These are phyloP conservation scores for Chloropsis hardwickii DNA, from an alignment of 2,113 vertebrate species.

Conservation along the genomic window DNA sequence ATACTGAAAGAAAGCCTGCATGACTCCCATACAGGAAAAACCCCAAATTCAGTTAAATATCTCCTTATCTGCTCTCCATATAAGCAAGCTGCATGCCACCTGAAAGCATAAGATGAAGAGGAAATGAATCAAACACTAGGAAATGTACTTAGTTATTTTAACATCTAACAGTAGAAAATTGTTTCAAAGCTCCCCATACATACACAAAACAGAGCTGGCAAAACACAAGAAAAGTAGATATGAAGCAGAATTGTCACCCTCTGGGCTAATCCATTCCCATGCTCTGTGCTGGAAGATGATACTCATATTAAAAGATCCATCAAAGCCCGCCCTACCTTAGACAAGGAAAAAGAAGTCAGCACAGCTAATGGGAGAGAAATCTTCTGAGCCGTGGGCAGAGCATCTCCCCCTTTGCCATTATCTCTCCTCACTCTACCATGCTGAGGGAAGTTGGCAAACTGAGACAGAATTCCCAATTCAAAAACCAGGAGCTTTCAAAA, in stretches of 20 bases:
- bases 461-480: background rate
- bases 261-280: conserved; percentile 44
- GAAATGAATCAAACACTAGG: background rate
- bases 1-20: background rate
- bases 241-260: background rate
- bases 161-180: background rate
- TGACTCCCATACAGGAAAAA: background rate
- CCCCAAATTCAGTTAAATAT: background rate
- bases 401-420: background rate
- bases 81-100: background rate
- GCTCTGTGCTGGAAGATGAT: conserved; percentile 25
- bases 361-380: conserved; percentile 22
- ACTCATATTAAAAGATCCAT: conserved; percentile 53
- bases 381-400: background rate
- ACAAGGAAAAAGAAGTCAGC: background rate
- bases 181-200: background rate
- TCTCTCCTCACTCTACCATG: background rate
- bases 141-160: background rate
- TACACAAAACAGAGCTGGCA: background rate
- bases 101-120: background rate
- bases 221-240: background rate
- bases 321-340: background rate
- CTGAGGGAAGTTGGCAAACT: background rate
- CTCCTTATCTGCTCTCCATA: background rate
- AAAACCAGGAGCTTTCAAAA: background rate